Base-by-base conservation (phyloP, 2,888 invertebrate species). In the Odontocolon sp. region DNA sequence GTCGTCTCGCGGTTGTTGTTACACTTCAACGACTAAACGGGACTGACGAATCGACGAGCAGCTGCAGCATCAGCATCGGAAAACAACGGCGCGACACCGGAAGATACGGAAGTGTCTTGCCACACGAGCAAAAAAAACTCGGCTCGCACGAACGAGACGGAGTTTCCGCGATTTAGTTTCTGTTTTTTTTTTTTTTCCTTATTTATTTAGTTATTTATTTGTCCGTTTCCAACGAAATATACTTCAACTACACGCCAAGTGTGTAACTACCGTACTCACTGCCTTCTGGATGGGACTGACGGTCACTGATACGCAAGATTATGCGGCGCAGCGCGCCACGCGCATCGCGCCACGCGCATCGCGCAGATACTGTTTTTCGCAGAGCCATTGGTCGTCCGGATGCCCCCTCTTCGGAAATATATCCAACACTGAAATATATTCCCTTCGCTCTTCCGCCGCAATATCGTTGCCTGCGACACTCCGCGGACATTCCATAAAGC, bases 251-350 rank as follows among this genome's bases (percentile, higher is more conserved):
- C 38, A 23, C 64, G 9, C 50, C 11, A n/a, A n/a, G 36, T 40
- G 40, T 57, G 47, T 21, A 26, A 59, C 42, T 47, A 45, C 14
- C 66, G 66, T 83, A 81, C 78, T 80, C 78, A 81, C 82, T 83
- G 82, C 82, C 86, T 85, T 83, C 84, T 82, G 82, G 85, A 85
- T 87, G 80, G 83, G 84, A 85, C 84, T 84, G 84, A 79, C 85
- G 84, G 84, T 84, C 83, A 85, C 87, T 86, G 87, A 85, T 87
- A 86, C 84, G 86, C 84, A 85, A 85, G 86, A 87, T 88, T 88
- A 88, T 85, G 82, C 85, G 87, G 86, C 87, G 87, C 87, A 88
- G 85, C 87, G 87, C 87, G 87, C 86, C 87, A 86, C 84, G 87
- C 87, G 87, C 86, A 85, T 82, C 82, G 86, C 86, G 86, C 86